A percentile compares a stretch with the other conserved stretches of the same genome.
These are phyloP conservation scores for Oxygymnocypris stewartii DNA, from an alignment of 2,113 vertebrate species.

Conservation along the genomic window DNA sequence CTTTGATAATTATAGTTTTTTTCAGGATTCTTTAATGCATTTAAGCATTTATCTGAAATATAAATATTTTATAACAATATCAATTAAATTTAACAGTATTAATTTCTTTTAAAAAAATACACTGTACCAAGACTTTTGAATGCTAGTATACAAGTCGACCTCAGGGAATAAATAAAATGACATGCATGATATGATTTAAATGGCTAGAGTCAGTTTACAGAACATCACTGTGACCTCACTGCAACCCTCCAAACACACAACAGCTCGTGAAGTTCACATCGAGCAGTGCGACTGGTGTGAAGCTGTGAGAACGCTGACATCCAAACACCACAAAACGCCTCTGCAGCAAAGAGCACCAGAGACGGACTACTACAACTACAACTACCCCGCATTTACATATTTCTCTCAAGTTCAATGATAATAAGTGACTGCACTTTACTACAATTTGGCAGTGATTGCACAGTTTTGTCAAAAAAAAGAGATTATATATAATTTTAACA, in stretches of 20 bases:
- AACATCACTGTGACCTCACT: neutral
- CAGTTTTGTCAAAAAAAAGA: too few relatives aligned
- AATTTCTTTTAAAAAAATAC: too few relatives aligned
- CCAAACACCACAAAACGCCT: conserved; percentile 28
- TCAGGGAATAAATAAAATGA: neutral
- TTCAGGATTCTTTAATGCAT: too few relatives aligned
- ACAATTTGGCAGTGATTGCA: too few relatives aligned
- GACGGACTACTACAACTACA: neutral
- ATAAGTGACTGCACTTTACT: too few relatives aligned
- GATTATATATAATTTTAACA: too few relatives aligned
- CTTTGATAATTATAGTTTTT: too few relatives aligned
- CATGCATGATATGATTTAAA: neutral
- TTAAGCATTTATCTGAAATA: too few relatives aligned
- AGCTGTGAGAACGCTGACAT: conserved; percentile 35
- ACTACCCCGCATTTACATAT: neutral
- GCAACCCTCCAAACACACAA: neutral
- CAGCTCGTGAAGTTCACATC: conserved; percentile 6
- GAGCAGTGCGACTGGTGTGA: conserved; percentile 3
- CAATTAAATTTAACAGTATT: too few relatives aligned
- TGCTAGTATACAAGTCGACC: neutral
- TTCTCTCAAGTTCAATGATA: neutral
- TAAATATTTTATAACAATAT: too few relatives aligned
- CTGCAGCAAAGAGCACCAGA: conserved; percentile 19
- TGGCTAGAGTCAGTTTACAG: neutral
- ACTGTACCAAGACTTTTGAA: neutral